Conservation (phyloP, 2,888 invertebrate species). For the Dryadula phaetusa region DNA sequence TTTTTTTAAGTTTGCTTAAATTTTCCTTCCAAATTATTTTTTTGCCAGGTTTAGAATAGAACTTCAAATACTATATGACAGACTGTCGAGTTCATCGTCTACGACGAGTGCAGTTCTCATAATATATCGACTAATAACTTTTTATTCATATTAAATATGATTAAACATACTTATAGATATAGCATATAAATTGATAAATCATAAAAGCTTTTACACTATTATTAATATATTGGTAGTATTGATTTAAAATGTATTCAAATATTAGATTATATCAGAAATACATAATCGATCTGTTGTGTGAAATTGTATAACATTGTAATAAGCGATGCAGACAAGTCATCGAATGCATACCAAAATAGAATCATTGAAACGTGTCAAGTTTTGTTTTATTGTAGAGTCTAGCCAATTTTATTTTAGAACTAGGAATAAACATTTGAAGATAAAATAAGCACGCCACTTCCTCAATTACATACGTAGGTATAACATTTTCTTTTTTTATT, state of each 20-base stretch:
- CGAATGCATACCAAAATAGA: conserved; percentile 25
- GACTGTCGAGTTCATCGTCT: neutral
- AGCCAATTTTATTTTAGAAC: conserved; percentile 34
- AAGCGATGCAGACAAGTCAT: conserved; percentile 5
- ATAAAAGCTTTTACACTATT: neutral
- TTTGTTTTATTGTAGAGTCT: conserved; percentile 29
- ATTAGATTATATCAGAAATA: neutral
- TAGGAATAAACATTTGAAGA: neutral
- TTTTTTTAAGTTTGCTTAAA: neutral
- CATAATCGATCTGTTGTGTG: neutral
- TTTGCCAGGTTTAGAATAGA: neutral
- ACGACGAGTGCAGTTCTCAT: neutral
- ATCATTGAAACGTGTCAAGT: conserved; percentile 32
- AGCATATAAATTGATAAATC: neutral
- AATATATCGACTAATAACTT: neutral
- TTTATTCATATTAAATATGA: neutral
- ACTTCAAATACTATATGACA: neutral
- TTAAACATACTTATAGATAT: too few relatives aligned
- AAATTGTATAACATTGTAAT: conserved; percentile 16
- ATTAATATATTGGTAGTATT: neutral
- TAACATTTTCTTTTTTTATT: neutral
- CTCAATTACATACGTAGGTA: neutral
- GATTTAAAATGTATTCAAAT: neutral
- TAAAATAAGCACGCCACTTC: neutral
- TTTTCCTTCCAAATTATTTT: neutral